Base-by-base conservation (phyloP, 2,113 vertebrate genomes). In the Athene cunicularia region DNA sequence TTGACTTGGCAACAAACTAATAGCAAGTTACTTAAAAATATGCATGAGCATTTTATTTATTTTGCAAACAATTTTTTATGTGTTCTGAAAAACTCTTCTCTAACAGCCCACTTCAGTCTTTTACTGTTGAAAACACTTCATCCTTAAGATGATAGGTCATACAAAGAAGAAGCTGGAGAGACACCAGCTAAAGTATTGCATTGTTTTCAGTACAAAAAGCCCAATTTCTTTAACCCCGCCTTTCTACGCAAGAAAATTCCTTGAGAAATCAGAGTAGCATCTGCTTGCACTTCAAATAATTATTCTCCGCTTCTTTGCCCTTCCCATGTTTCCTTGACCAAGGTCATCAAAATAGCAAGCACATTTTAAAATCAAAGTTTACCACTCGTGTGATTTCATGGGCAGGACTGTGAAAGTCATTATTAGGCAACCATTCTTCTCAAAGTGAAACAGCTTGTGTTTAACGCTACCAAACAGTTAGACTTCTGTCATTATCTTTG, bases 231-330 rank as follows among this genome's bases (percentile, higher is more conserved):
- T 84, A 88, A 71, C 64, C 3, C 76, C 67, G 80, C 45, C 76
- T 68, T 91, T 86, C 35, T 79, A 86, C 0, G 6, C 53, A 84
- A 74, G 23, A 75, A 71, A 71, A 5, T 93, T 95, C 94, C 88
- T 95, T 93, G 83, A 95, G 23, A 86, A 88, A 74, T 13, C 9
- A 82, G 20, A 88, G 63, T 24, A 90, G 75, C 85, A 90, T 96
- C 74, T 90, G 71, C 91, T 83, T 60, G 39, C 68, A 79, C 68
- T 87, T 92, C 52, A 60, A 79, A 45, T 91, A 89, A 86, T 77
- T 67, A 66, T 19, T 75, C 47, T 79, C 68, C 52, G 28, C 60
- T 86, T 75, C 83, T 87, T 85, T 64, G 60, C 52, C 58, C 56
- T 64, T 92, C 72, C 52, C 11, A 64, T 53, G 27, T 67, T 86